Base-by-base conservation (phyloP, 2,113 vertebrate species). In the Columba janthina region DNA sequence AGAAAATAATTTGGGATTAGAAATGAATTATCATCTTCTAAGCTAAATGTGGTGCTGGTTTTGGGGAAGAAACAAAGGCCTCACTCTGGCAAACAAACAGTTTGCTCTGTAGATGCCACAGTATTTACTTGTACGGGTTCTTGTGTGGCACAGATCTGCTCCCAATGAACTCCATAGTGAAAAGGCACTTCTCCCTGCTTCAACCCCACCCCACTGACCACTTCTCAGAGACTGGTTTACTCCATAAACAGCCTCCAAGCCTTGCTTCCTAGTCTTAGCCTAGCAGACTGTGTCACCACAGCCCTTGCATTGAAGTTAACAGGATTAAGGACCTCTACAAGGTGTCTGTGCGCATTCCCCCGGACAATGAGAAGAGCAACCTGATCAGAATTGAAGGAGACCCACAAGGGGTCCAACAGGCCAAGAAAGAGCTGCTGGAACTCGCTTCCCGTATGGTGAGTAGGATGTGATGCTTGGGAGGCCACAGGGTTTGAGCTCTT, bases 321-420 rank as follows among this genome's bases (percentile, higher is more conserved):
- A 99, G 99, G 89, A 99, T 99, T 97, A 99, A 99, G 97, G 99
- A 99, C 89, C 98, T 98, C 94, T 98, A 99, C 97, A 99, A 99
- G 98, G 99, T 99, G 94, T 99, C 99, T 31, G 99, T 99, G 95
- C 99, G 99, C 53, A 99, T 99, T 97, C 99, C 99, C 38, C 99
- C 99, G 9, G 99, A 99, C 97, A 99, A 99, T 9, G 99, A 99
- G 96, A 99, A 99, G 94, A 99, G 99, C 98, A 99, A 98, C 98
- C 96, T 99, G 97, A 99, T 99, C 96, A 99, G 99, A 83, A 99
- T 99, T 16, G 99, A 99, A 97, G 99, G 99, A 61, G 99, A 99
- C 96, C 99, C 99, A 34, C 99, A 99, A 96, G 99, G 99, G 25
- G 99, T 99, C 67, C 99, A 99, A 97, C 99, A 99, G 96, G 99